These are phyloP conservation scores for Spheniscus humboldti DNA, from an alignment of 2,797 vertebrate species.

Conservation along the genomic window DNA sequence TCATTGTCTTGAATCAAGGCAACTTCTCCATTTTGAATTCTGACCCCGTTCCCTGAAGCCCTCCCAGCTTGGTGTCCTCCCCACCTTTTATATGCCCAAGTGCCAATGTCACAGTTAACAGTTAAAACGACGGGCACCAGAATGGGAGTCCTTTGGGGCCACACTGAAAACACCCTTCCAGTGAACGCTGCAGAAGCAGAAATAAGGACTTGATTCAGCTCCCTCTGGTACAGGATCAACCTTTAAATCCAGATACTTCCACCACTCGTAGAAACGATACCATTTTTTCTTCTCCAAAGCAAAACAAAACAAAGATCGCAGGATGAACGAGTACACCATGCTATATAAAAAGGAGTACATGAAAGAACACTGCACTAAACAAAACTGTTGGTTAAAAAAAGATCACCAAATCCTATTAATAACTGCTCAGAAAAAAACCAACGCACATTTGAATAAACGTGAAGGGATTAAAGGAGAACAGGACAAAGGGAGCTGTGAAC, in stretches of 20 bases:
- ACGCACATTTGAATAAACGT: background rate
- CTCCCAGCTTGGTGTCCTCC: background rate
- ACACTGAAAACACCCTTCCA: background rate
- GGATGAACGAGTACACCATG: background rate
- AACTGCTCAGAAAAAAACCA: background rate
- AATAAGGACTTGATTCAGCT: background rate
- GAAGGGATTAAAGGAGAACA: background rate
- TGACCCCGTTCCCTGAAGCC: background rate
- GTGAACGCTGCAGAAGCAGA: background rate
- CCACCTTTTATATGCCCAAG: background rate
- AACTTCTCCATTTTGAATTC: background rate
- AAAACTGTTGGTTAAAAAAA: background rate
- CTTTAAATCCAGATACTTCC: background rate
- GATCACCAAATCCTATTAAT: background rate
- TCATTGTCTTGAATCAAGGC: background rate
- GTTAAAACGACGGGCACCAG: background rate
- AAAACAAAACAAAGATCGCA: background rate
- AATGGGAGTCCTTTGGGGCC: background rate
- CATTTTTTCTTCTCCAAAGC: background rate
- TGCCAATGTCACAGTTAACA: background rate
- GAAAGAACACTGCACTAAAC: background rate
- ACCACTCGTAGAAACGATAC: background rate
- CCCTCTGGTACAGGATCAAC: background rate
- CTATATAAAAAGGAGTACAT: fast-evolving
- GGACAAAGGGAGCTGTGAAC: background rate